Conservation (phyloP, 2,888 invertebrate genomes). For the Andrena camellia region DNA sequence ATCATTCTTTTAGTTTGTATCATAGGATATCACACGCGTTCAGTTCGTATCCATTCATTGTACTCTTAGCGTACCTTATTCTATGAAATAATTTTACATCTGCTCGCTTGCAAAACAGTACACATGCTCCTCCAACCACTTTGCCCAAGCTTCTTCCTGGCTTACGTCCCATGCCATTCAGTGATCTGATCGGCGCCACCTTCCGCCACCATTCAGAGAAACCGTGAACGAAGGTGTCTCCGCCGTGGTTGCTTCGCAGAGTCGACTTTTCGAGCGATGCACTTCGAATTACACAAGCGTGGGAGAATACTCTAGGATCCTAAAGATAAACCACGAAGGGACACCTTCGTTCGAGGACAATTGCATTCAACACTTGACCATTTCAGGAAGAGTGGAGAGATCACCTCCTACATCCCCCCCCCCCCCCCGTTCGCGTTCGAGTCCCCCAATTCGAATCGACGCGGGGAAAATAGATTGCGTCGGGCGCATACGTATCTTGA, state of each 20-base stretch:
- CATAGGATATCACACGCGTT: constrained; percentile 23
- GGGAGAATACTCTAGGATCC: not conserved
- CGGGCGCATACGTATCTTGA: constrained; percentile 12
- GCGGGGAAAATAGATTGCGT: not conserved
- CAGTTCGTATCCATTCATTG: constrained; percentile 26
- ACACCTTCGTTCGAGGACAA: constrained; percentile 11
- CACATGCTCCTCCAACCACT: constrained; percentile 44
- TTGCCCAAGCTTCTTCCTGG: not conserved
- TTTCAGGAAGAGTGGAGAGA: not conserved
- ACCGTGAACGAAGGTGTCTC: not conserved
- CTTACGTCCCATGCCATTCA: not conserved
- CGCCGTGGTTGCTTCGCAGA: not conserved
- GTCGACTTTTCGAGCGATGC: not conserved
- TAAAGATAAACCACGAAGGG: not conserved
- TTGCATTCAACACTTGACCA: not conserved
- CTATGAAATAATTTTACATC: not conserved
- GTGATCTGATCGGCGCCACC: not conserved
- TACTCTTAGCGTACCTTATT: constrained; percentile 16
- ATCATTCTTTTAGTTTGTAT: constrained; percentile 43
- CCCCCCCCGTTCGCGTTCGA: not conserved
- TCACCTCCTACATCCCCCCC: not conserved
- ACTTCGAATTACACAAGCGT: not conserved
- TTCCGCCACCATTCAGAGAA: constrained; percentile 1
- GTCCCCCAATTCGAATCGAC: not conserved
- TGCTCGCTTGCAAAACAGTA: constrained; percentile 11